These are phyloP conservation scores for Paramormyrops kingsleyae DNA, from an alignment of 2,113 vertebrate species.

Conservation along the genomic window DNA sequence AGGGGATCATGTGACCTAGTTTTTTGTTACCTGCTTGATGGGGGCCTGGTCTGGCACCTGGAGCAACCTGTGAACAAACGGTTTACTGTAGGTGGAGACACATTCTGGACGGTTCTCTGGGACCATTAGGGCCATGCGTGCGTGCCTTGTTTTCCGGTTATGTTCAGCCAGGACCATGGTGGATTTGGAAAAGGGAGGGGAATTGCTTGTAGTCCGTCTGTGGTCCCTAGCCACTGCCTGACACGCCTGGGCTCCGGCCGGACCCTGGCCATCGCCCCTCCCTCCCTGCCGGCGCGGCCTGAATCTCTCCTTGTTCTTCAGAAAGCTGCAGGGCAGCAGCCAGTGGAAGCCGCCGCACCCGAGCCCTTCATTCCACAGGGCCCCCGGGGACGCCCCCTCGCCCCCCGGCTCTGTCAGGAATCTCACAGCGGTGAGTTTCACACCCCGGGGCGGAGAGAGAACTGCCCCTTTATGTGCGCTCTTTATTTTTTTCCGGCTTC, in stretches of 20 bases:
- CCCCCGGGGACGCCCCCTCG: slow-evolving; percentile 58
- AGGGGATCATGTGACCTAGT: not conserved
- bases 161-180: not conserved
- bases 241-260: not conserved
- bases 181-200: not conserved
- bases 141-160: not conserved
- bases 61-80: not conserved
- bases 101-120: not conserved
- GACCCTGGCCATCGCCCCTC: too few relatives aligned
- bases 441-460: not conserved
- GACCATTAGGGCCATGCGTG: not conserved
- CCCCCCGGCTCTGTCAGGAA: slow-evolving; percentile 63
- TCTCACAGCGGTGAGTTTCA: slow-evolving; percentile 56
- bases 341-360: slow-evolving; percentile 60
- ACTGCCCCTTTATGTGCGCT: not conserved
- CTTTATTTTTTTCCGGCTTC: not conserved
- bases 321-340: slow-evolving; percentile 60
- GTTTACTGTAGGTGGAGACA: not conserved
- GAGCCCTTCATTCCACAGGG: slow-evolving; percentile 62
- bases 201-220: not conserved
- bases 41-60: not conserved
- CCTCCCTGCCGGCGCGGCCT: not conserved
- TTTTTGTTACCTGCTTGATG: not conserved
- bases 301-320: slow-evolving; percentile 38
- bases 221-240: not conserved